These are phyloP conservation scores for Branchinecta sandiegonensis DNA, from an alignment of 2,888 invertebrate genomes.

Conservation along the genomic window DNA sequence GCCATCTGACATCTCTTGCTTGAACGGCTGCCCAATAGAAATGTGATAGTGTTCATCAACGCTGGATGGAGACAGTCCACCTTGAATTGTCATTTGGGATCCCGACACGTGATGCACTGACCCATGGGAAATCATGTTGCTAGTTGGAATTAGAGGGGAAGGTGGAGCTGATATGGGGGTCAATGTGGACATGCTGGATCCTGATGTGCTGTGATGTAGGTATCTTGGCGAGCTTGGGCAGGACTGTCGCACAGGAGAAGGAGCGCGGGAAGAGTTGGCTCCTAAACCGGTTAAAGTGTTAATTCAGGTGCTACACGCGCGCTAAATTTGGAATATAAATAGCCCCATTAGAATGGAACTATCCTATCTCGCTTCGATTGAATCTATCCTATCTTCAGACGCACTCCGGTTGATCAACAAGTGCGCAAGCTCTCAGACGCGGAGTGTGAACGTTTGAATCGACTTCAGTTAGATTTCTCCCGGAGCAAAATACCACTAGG, in stretches of 20 bases:
- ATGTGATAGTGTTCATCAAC: conserved; percentile 3
- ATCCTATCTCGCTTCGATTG: too few species aligned
- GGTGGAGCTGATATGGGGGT: neutral
- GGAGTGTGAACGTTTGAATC: too few species aligned
- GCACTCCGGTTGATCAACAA: too few species aligned
- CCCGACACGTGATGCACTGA: neutral
- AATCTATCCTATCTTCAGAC: too few species aligned
- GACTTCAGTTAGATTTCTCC: too few species aligned
- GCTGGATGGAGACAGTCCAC: neutral
- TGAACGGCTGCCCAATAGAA: conserved; percentile 10
- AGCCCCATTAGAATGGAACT: too few species aligned
- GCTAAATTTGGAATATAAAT: too few species aligned
- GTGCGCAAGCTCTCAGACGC: too few species aligned
- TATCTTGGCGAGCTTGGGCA: neutral
- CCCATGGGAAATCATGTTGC: neutral
- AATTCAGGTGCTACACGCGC: too few species aligned
- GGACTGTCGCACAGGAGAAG: conserved; percentile 5
- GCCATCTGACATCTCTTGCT: neutral
- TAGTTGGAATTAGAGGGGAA: neutral
- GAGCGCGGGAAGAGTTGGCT: conserved; percentile 19
- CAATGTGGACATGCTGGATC: conserved; percentile 5
- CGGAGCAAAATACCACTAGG: too few species aligned
- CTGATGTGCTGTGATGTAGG: neutral
- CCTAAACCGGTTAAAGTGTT: neutral
- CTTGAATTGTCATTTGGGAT: neutral